Evolutionary conservation across 2,888 invertebrate species (phyloP).

Genomic region (Sminthurides aquaticus): DNA sequence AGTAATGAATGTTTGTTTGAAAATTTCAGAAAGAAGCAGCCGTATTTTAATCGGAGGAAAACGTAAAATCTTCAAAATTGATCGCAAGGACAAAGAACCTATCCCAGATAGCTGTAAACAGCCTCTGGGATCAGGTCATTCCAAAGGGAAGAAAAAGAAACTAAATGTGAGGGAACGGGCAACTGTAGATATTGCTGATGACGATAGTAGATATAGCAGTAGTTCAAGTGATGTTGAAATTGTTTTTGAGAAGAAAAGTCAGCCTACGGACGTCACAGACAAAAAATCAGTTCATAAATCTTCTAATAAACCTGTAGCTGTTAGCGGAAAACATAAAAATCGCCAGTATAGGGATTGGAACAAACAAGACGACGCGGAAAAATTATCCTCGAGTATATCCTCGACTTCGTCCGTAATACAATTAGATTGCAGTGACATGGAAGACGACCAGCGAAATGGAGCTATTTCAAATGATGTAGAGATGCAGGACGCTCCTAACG

Average conservation of each 20-base stretch:
- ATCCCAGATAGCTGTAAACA: constrained; percentile 13
- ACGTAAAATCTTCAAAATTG: constrained; percentile 17
- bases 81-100: constrained; percentile 11
- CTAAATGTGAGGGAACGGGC: background rate
- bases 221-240: constrained; percentile 19
- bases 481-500: no score
- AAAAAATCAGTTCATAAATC: no score
- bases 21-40: no score
- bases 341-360: no score
- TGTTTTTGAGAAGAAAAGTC: constrained; percentile 4
- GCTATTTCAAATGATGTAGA: no score
- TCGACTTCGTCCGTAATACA: constrained; percentile 15
- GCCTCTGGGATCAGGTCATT: constrained; percentile 19
- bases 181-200: constrained; percentile 13
- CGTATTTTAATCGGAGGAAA: background rate
- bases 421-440: constrained; percentile 16
- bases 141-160: constrained; percentile 2
- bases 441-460: constrained; percentile 11
- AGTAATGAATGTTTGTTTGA: no score
- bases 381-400: constrained; percentile 2
- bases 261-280: no score
- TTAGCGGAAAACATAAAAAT: no score
- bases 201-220: constrained; percentile 12
- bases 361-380: background rate
- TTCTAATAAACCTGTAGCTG: no score